These are phyloP conservation scores for Tinamus major DNA, from an alignment of 2,797 vertebrate species.

Conservation along the genomic window DNA sequence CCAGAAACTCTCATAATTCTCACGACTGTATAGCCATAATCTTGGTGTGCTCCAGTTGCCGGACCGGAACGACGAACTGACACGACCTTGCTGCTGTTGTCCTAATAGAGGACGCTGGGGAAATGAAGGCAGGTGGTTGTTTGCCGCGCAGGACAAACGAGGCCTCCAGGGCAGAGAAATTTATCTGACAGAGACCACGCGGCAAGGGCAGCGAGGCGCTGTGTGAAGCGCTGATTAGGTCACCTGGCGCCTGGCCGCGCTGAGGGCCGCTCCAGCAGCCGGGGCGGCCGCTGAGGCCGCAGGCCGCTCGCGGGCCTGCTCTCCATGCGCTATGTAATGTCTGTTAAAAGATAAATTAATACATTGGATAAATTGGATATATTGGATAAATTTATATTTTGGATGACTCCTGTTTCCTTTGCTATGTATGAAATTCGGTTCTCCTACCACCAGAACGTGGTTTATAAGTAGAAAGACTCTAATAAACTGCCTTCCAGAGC, in stretches of 20 bases:
- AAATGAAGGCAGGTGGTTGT: neutral
- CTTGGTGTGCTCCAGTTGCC: neutral
- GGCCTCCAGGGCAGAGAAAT: neutral
- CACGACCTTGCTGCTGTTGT: neutral
- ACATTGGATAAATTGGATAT: no score
- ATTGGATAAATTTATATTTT: no score
- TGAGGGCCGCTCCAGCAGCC: no score
- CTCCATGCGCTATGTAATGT: neutral
- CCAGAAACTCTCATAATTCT: neutral
- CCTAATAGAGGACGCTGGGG: neutral
- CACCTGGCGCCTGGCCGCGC: neutral
- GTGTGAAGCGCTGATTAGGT: neutral
- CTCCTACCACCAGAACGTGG: neutral
- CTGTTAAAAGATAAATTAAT: neutral
- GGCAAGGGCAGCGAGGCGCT: neutral
- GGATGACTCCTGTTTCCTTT: neutral
- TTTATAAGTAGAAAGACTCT: neutral
- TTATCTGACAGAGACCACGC: neutral
- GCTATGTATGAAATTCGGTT: neutral
- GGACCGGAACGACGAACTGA: neutral
- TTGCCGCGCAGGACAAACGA: neutral
- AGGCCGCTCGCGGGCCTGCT: neutral
- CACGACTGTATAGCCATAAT: neutral
- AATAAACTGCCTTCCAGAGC: neutral
- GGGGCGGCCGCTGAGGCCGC: neutral